These are phyloP conservation scores for Congeria kusceri DNA, from an alignment of 2,888 invertebrate species.

Conservation along the genomic window DNA sequence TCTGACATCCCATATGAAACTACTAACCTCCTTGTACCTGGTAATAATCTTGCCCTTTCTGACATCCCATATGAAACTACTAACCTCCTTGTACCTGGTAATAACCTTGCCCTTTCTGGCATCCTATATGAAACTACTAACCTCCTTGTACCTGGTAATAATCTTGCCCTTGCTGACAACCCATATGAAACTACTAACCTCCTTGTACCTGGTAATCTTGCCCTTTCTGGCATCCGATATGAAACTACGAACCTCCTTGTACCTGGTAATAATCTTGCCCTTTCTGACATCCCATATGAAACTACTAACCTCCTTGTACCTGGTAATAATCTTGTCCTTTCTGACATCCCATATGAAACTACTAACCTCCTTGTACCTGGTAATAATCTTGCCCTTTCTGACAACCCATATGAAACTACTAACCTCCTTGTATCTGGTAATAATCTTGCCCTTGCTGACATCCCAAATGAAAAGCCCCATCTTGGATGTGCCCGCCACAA, in stretches of 20 bases:
- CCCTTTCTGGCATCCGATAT: constrained; percentile 84
- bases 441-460: constrained; percentile 81
- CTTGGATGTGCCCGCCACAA: constrained; percentile 85
- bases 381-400: constrained; percentile 80
- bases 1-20: too few relatives aligned
- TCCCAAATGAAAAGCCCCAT: constrained; percentile 85
- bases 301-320: constrained; percentile 79
- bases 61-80: too few relatives aligned
- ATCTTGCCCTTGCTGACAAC: too few relatives aligned
- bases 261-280: constrained; percentile 81
- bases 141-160: too few relatives aligned
- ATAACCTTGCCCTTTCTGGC: too few relatives aligned
- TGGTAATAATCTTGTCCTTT: too few relatives aligned
- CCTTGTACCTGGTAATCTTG: too few relatives aligned
- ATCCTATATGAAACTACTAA: too few relatives aligned
- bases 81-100: too few relatives aligned
- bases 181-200: constrained; percentile 53
- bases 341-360: constrained; percentile 85
- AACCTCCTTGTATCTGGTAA: constrained; percentile 82
- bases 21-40: constrained; percentile 79
- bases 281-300: constrained; percentile 84
- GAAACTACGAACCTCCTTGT: constrained; percentile 78
- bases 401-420: constrained; percentile 85
- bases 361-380: constrained; percentile 82
- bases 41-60: constrained; percentile 78